Percentiles rank a stretch among this genome's conserved stretches.
These are phyloP conservation scores for Labeo catla DNA, from an alignment of 2,113 vertebrate genomes.

Conservation along the genomic window DNA sequence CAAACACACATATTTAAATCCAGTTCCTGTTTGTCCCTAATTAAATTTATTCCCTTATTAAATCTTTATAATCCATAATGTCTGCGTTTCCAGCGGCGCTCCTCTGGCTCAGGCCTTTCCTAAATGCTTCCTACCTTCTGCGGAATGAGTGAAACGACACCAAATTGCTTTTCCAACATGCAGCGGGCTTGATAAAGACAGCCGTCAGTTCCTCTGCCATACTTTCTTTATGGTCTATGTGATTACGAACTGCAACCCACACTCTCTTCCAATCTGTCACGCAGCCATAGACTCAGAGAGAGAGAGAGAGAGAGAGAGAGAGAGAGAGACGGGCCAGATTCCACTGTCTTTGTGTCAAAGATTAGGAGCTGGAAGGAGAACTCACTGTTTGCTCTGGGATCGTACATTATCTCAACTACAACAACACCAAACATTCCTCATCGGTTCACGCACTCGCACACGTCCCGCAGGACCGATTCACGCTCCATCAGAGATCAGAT, in stretches of 20 bases:
- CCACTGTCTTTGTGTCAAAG: slow-evolving; percentile 76
- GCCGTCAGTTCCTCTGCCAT: slow-evolving; percentile 60
- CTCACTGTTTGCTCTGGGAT: slow-evolving; percentile 72
- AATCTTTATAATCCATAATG: slow-evolving; percentile 36
- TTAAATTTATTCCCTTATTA: slow-evolving; percentile 31
- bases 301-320: slow-evolving; percentile 8
- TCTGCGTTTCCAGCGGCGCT: not conserved
- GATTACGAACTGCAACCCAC: slow-evolving; percentile 61
- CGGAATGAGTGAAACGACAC: slow-evolving; percentile 49
- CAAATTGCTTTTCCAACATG: slow-evolving; percentile 57
- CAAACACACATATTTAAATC: slow-evolving; percentile 3
- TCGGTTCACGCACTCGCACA: slow-evolving; percentile 47
- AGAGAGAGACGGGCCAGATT: slow-evolving; percentile 15
- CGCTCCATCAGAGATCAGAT: not conserved
- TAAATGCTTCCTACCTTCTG: slow-evolving; percentile 27
- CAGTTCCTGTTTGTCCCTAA: slow-evolving; percentile 26
- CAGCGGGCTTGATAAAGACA: slow-evolving; percentile 55
- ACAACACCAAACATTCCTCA: slow-evolving; percentile 70
- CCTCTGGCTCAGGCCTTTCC: not conserved
- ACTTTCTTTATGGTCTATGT: slow-evolving; percentile 59
- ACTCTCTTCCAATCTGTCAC: slow-evolving; percentile 53
- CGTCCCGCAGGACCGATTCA: not conserved
- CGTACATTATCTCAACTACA: slow-evolving; percentile 69
- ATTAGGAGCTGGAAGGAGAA: slow-evolving; percentile 73
- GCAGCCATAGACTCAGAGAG: slow-evolving; percentile 29